Percentiles rank a stretch among this genome's conserved stretches.
These are phyloP conservation scores for Pocota personata DNA, from an alignment of 2,888 invertebrate species.

Conservation along the genomic window DNA sequence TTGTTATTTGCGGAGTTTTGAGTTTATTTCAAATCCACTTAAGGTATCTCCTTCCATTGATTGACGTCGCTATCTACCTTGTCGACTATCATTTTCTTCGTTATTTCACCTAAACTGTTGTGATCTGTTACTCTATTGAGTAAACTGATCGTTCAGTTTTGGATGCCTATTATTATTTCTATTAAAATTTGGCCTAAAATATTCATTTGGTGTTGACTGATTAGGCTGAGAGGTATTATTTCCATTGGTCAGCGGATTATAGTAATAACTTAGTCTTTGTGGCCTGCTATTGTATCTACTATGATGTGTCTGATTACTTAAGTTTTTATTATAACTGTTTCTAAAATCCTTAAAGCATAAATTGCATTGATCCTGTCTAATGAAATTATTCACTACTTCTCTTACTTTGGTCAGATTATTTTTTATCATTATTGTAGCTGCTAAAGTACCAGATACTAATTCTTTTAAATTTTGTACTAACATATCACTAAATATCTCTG, in stretches of 20 bases:
- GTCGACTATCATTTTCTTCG: neutral
- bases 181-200: neutral
- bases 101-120: neutral
- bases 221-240: neutral
- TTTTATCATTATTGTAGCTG: conserved; percentile 18
- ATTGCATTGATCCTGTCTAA: neutral
- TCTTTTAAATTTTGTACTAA: conserved; percentile 35
- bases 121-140: neutral
- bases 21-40: neutral
- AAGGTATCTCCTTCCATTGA: neutral
- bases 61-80: neutral
- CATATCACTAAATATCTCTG: conserved; percentile 24
- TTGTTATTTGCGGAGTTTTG: neutral
- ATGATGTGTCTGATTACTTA: neutral
- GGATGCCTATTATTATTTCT: neutral
- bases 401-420: conserved; percentile 25
- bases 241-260: neutral
- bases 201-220: neutral
- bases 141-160: neutral
- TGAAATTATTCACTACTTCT: neutral
- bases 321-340: neutral
- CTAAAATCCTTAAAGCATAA: neutral
- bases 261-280: neutral
- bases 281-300: neutral
- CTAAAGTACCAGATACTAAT: conserved; percentile 33